Evolutionary conservation across 2,888 invertebrate genomes (phyloP).

Genomic region (Proisotoma minuta): DNA sequence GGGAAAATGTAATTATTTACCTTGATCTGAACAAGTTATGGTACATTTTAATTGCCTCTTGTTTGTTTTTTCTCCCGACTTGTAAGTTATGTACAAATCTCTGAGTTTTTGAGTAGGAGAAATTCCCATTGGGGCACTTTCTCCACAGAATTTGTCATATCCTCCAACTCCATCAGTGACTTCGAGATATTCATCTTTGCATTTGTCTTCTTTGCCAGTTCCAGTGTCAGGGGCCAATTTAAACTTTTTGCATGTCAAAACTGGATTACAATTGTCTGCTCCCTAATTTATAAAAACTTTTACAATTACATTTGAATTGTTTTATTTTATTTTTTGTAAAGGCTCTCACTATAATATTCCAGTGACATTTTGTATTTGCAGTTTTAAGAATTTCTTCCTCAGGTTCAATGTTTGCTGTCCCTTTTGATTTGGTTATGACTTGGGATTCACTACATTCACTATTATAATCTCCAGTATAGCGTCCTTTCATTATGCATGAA

Average conservation of each 20-base stretch:
- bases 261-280: conserved; percentile 28
- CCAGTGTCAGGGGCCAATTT: conserved; percentile 11
- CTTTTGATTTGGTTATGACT: conserved; percentile 21
- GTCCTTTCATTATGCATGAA: conserved; percentile 10
- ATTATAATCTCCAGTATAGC: conserved; percentile 25
- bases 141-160: conserved; percentile 27
- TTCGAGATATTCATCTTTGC: conserved; percentile 36
- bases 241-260: conserved; percentile 29
- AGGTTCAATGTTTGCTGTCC: conserved; percentile 18
- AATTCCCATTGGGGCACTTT: conserved; percentile 7
- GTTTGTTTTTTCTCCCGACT: conserved; percentile 1
- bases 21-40: conserved; percentile 26
- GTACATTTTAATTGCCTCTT: conserved; percentile 25
- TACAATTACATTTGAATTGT: background rate
- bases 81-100: conserved; percentile 27
- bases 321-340: background rate
- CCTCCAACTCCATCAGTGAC: conserved; percentile 33
- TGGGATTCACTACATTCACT: conserved; percentile 23
- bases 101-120: conserved; percentile 14
- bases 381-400: conserved; percentile 15
- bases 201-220: conserved; percentile 15
- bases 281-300: conserved; percentile 21
- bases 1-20: background rate
- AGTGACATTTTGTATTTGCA: conserved; percentile 27
- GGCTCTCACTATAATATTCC: conserved; percentile 30